phyloP scores from a whole-genome alignment of 2,113 vertebrate genomes.

The Grammomys surdaster region DNA sequence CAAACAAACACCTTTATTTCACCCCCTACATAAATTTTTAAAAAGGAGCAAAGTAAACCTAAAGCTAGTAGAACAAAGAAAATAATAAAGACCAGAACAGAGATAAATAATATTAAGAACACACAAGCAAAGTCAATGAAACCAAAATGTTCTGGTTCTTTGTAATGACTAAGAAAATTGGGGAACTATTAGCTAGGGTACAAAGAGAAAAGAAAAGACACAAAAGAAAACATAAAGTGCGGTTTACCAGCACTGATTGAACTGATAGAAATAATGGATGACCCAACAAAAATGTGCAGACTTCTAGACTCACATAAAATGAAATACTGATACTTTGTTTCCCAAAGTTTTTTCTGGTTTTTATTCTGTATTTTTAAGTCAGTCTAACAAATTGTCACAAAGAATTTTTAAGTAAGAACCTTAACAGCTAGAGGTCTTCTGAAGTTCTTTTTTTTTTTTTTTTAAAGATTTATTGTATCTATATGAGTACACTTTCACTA shows the following conservation, averaged over 20 bases:
- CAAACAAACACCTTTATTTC: conserved; percentile 15
- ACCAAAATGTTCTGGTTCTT: not conserved
- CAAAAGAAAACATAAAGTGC: conserved; percentile 29
- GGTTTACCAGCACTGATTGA: not conserved
- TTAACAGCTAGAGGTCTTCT: not conserved
- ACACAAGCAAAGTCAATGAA: not conserved
- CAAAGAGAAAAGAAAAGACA: not conserved
- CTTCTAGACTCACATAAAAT: conserved; percentile 23
- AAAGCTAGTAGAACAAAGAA: not conserved
- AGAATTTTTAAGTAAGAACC: conserved; percentile 26
- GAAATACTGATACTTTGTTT: not conserved
- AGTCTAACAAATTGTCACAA: conserved; percentile 55
- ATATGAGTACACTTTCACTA: too few relatives aligned
- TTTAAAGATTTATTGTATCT: too few relatives aligned
- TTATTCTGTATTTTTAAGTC: not conserved
- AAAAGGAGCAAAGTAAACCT: not conserved
- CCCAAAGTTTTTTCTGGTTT: not conserved
- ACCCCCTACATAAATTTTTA: not conserved
- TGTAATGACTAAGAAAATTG: not conserved
- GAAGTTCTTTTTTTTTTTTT: not conserved
- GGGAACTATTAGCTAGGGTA: not conserved
- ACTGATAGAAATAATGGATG: conserved; percentile 35
- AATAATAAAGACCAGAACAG: not conserved
- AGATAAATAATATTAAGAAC: not conserved
- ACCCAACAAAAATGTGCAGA: conserved; percentile 27